phyloP scores from a whole-genome alignment of 1,140 invertebrate species.

The Pachyrhynchus sulphureomaculatus region DNA sequence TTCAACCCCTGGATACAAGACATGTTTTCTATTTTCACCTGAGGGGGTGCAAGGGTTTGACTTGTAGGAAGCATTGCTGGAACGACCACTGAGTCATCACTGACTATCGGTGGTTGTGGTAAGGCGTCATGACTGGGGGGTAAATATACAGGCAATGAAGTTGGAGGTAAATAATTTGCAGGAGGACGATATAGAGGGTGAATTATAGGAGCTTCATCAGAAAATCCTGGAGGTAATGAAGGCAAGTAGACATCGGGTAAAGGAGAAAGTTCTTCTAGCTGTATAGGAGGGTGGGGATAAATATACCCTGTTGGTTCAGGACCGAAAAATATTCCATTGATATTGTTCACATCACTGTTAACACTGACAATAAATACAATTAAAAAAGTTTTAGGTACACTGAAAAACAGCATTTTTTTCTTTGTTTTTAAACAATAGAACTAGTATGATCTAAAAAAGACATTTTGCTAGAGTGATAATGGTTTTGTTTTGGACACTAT shows the following conservation, averaged over 20 bases:
- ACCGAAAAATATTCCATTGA: neutral
- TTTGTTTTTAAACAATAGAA: neutral
- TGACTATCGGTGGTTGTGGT: neutral
- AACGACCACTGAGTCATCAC: slow-evolving; percentile 36
- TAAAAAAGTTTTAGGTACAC: neutral
- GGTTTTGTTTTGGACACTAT: slow-evolving; percentile 8
- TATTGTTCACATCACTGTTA: slow-evolving; percentile 13
- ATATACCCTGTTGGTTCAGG: slow-evolving; percentile 27
- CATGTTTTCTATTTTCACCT: slow-evolving; percentile 43
- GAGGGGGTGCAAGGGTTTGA: slow-evolving; percentile 18
- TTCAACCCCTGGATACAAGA: slow-evolving; percentile 38
- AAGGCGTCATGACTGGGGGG: slow-evolving; percentile 3
- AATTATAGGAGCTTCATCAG: slow-evolving; percentile 12
- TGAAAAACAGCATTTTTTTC: neutral
- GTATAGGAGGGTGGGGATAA: slow-evolving; percentile 37
- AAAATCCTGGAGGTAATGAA: slow-evolving; percentile 31
- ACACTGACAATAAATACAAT: neutral
- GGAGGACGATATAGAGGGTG: slow-evolving; percentile 23
- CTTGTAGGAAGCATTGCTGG: slow-evolving; percentile 11
- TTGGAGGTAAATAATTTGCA: slow-evolving; percentile 20
- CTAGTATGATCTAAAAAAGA: too few species aligned
- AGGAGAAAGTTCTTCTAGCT: slow-evolving; percentile 29
- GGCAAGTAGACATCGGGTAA: neutral
- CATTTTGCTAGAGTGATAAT: neutral
- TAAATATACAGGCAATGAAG: slow-evolving; percentile 2